Evolutionary conservation across 2,888 invertebrate species (phyloP), one percentile per base, ranked within the genome.

Genomic region (Deroplatys truncata): DNA sequence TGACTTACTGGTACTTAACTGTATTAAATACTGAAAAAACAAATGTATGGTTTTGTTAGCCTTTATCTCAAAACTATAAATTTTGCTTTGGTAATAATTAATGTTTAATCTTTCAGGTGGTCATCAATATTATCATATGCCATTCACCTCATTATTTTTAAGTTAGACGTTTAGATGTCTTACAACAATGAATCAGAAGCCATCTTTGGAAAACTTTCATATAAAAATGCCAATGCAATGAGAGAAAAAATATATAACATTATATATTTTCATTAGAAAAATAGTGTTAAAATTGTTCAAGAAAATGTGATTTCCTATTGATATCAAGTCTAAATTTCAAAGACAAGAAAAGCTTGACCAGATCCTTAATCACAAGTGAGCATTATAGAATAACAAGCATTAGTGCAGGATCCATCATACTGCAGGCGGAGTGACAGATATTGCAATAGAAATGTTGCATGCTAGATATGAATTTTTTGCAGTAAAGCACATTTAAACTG

Each of bases 171-270:
- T 7, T 72, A 72, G 56, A 72, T 72, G 56, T 3, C 56, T 85
- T 28, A 28, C 87, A 87, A 87, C 87, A 87, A 87, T 35, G 29
- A 83, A 87, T 83, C 87, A 87, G 82, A 29, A 25, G 87, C 87
- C 87, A 82, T 83, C 56, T 72, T 72, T 72, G 28, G 16, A 72
- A 82, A 87, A 82, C 35, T 82, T 29, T 29, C 82, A 82, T 29
- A 82, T 82, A 20, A 86, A 83, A 87, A 28, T 83, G 56, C 56
- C 56, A 87, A 87, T 83, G 82, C 28, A 83, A 87, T 82, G 83
- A 87, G 29, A 86, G 82, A 88, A 84, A 56, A 84, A 90, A 31
- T 84, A 87, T 89, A 84, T 88, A 82, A 88, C 28, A 83, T 43
- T 56, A 56, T 72, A 88, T 88, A 72, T 72, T 72, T 84, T 72